Percentiles rank a stretch among this genome's conserved stretches.
Evolutionary conservation across 2,888 invertebrate genomes (phyloP).

Genomic region (Magallana nippona): DNA sequence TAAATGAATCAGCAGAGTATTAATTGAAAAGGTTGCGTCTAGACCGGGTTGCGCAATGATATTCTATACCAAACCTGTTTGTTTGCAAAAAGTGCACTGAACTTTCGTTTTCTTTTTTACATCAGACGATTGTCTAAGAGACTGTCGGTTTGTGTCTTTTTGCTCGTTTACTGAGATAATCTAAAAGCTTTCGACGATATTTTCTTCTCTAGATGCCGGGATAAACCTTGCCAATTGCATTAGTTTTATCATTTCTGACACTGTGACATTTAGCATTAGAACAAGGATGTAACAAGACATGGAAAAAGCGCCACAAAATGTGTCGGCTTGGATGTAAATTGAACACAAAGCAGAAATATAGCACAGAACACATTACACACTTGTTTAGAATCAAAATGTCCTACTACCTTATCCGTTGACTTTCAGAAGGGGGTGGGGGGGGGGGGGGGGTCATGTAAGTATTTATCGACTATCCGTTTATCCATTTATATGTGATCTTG

Average conservation of each 20-base stretch:
- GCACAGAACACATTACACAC: no score
- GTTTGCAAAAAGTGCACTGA: background rate
- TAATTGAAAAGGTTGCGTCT: background rate
- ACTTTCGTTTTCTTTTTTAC: background rate
- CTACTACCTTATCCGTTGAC: no score
- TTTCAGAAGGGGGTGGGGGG: no score
- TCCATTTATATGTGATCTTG: no score
- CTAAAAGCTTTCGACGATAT: constrained; percentile 10
- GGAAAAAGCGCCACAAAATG: background rate
- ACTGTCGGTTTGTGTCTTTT: constrained; percentile 26
- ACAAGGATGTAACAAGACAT: background rate
- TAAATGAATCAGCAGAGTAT: background rate
- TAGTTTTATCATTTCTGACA: background rate
- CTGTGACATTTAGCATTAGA: constrained; percentile 2
- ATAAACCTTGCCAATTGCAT: background rate
- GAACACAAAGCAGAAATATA: no score
- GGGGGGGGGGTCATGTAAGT: no score
- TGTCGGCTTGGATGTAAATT: background rate
- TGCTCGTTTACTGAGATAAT: constrained; percentile 24
- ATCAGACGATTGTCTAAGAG: constrained; percentile 8
- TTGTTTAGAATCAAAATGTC: no score
- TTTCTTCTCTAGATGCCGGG: background rate
- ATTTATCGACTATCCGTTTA: no score
- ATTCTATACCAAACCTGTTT: background rate
- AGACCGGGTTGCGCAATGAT: background rate